Base-by-base conservation (phyloP, 2,888 invertebrate species). In the Gasteruption jaculator region DNA sequence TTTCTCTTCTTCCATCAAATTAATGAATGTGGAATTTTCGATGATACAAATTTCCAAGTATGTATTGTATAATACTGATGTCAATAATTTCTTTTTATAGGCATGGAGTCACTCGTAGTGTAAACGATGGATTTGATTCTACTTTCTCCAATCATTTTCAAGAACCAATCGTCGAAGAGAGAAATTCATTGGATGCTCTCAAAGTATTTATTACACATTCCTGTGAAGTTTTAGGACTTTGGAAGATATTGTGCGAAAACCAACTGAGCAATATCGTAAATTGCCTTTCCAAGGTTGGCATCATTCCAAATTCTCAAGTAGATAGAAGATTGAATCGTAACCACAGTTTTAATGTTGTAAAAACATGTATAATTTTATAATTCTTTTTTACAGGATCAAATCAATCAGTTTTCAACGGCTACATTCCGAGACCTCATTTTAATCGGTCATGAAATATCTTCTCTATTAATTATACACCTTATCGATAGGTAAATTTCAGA, bases 211-310 rank as follows among this genome's bases (percentile, higher is more conserved):
- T 85, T 48, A 76, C 81, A 74, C 83, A 89, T 65, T 82, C 87
- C 2, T 85, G 89, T 63, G 95, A 97, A 75, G 88, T 94, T 56
- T 74, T 99, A 34, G 88, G 89, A 11, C 74, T 99, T 30, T 95
- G 96, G 94, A 88, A 88, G 65, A 85, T 96, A 38, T 74, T 96
- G 4, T 87, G 86, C 58, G 91, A 93, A 61, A 94, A 96, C 71
- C 91, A 92, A 65, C 86, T 96, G 65, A 87, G 90, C 61, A 77
- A 85, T 29, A 79, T 92, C 27, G 81, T 86, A 5, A 81, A 77
- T 40, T 79, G 81, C 52, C 67, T 91, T 21, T 78, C 82, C 0
- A 78, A 80, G 30, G 82, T 49, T 22, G 38, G 19, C 19, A 16
- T 30, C 16, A 18, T 30, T 15, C 14, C n/a, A 14, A 3, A 12